phyloP scores from a whole-genome alignment of 2,888 invertebrate genomes.

The Amiota minor region DNA sequence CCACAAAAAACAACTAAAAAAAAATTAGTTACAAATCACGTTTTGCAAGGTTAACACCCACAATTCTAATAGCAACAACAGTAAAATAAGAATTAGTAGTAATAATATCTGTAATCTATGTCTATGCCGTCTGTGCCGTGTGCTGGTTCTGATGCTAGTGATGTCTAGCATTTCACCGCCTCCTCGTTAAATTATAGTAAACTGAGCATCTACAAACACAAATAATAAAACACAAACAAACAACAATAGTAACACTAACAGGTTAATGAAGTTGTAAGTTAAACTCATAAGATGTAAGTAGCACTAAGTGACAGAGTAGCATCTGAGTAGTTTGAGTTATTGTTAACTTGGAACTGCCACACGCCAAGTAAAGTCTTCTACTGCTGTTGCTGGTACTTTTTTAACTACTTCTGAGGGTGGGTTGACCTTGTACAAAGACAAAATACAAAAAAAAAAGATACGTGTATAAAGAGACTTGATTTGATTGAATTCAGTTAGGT shows the following conservation, averaged over 20 bases:
- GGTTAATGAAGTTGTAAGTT: conserved; percentile 23
- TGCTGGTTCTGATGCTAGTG: background rate
- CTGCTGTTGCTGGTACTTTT: too few species aligned
- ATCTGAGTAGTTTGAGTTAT: background rate
- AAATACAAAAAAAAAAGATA: too few species aligned
- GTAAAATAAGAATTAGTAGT: background rate
- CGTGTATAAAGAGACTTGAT: too few species aligned
- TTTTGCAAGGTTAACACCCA: conserved; percentile 26
- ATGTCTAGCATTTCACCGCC: background rate
- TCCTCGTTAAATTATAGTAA: background rate
- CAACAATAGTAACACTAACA: conserved; percentile 2
- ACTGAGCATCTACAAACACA: background rate
- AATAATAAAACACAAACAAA: too few species aligned
- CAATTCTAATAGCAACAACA: background rate
- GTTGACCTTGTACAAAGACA: too few species aligned
- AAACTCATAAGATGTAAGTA: background rate
- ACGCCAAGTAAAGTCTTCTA: too few species aligned
- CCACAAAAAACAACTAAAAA: background rate
- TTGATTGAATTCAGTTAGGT: too few species aligned
- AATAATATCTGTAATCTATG: conserved; percentile 21
- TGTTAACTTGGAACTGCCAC: background rate
- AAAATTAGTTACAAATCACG: conserved; percentile 5
- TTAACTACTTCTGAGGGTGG: too few species aligned
- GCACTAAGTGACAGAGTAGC: too few species aligned
- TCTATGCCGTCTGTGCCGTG: background rate